Percentiles rank a stretch among this genome's conserved stretches.
Conservation (phyloP, 2,797 vertebrate species). For the Paedocypris micromegethes region DNA sequence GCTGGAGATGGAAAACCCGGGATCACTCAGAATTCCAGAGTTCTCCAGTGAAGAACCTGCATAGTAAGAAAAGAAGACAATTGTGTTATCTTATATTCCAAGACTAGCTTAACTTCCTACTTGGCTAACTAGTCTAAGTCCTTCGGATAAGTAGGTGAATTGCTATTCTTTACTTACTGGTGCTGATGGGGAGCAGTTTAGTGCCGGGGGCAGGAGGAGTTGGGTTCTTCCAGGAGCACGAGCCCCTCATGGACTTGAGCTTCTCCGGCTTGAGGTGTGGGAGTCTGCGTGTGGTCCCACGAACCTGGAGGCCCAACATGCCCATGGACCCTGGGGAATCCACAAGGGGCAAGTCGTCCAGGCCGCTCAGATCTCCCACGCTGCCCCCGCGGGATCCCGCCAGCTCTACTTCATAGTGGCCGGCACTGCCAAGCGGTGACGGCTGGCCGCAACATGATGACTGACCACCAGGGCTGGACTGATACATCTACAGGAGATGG, state of each 20-base stretch:
- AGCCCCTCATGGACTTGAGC: slow-evolving; percentile 83
- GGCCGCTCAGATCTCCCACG: slow-evolving; percentile 80
- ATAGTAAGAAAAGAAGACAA: no score
- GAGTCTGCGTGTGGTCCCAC: slow-evolving; percentile 76
- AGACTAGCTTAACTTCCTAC: no score
- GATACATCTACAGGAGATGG: slow-evolving; percentile 73
- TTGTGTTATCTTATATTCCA: no score
- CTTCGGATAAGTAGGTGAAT: no score
- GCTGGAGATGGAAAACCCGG: slow-evolving; percentile 64
- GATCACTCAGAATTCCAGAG: slow-evolving; percentile 56
- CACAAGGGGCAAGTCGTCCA: slow-evolving; percentile 74
- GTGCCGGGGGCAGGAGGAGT: slow-evolving; percentile 70
- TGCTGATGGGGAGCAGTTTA: slow-evolving; percentile 82
- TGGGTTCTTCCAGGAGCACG: slow-evolving; percentile 78
- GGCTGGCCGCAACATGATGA: slow-evolving; percentile 89
- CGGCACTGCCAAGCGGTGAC: slow-evolving; percentile 85
- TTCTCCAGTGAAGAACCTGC: slow-evolving; percentile 75
- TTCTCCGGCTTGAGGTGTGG: slow-evolving; percentile 86
- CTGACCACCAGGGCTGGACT: slow-evolving; percentile 92
- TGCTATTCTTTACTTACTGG: slow-evolving; percentile 54
- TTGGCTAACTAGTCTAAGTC: no score
- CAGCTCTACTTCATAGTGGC: slow-evolving; percentile 89
- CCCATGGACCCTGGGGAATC: slow-evolving; percentile 74
- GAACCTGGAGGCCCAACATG: slow-evolving; percentile 74
- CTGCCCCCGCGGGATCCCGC: slow-evolving; percentile 75